phyloP scores from a whole-genome alignment of 2,113 vertebrate genomes.

The Ahaetulla prasina region DNA sequence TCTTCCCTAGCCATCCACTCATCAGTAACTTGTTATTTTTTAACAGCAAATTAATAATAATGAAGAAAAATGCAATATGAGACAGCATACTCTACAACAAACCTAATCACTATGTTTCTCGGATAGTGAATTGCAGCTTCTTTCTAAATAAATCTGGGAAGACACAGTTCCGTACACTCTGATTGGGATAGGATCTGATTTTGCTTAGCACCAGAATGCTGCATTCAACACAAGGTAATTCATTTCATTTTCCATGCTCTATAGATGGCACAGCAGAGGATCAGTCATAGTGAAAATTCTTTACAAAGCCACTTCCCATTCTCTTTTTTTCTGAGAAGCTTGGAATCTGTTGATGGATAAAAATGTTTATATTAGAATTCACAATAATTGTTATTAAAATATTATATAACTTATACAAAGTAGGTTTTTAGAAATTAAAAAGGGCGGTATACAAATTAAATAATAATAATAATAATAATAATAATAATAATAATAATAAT shows the following conservation, averaged over 20 bases:
- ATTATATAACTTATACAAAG: neutral
- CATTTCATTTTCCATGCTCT: neutral
- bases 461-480: no score
- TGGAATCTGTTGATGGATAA: conserved; percentile 76
- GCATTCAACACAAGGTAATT: neutral
- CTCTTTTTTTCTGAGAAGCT: conserved; percentile 90
- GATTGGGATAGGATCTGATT: neutral
- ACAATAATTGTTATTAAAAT: conserved; percentile 14
- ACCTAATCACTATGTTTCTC: conserved; percentile 31
- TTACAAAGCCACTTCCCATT: conserved; percentile 78
- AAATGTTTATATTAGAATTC: conserved; percentile 19
- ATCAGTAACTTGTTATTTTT: conserved; percentile 32
- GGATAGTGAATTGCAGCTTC: conserved; percentile 36
- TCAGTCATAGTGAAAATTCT: conserved; percentile 91
- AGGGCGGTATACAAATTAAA: no score
- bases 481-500: no score
- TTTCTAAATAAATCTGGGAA: conserved; percentile 8
- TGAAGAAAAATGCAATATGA: conserved; percentile 32
- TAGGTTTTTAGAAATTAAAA: no score
- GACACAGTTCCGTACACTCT: conserved; percentile 5
- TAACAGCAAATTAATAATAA: conserved; percentile 45
- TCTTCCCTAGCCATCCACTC: neutral
- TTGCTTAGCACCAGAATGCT: conserved; percentile 34
- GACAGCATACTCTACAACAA: conserved; percentile 37
- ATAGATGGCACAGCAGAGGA: neutral